Evolutionary conservation across 2,888 invertebrate genomes (phyloP), one percentile per base, ranked within the genome.

Genomic region (Morinoia aosen): DNA sequence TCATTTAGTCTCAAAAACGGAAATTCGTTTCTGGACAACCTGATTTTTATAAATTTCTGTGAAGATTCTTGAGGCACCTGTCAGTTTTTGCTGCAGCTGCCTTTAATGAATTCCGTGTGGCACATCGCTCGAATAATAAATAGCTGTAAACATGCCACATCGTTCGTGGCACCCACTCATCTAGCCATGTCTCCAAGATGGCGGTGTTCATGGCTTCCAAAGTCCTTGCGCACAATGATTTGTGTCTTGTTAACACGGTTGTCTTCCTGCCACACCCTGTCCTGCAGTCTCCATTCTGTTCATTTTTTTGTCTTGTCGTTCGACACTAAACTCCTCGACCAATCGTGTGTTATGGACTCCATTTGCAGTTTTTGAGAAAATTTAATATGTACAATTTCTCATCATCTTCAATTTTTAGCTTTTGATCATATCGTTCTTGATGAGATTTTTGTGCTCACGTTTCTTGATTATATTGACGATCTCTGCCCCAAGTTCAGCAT

Each of bases 191-290:
- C 90, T 90, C 48, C 90, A 90, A 40, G 48, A 48, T 48, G 48
- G 48, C 90, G 39, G 39, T 90, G 76, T 40, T 19, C 40, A 90
- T 90, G 90, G 90, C 90, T 90, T 90, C 48, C 48, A 90, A 4
- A 90, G 40, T 90, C 90, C 90, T 14, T 90, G 90, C 39, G 48
- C 90, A 40, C 90, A 90, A 12, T 90, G 90, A 48, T 90, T 7
- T 88, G 12, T 90, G 90, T 90, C 90, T 90, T 40, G 90, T 90
- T 39, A 90, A 90, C 90, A 90, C 90, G 90, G 33, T 48, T 90
- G 48, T 40, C 76, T 76, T 76, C 40, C 90, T 14, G 90, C 90
- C 40, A 90, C 40, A 76, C 76, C 76, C 76, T 76, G 25, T 76
- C 76, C 76, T 7, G 19, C 76, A 76, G 76, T 76, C 76, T 76